phyloP scores from a whole-genome alignment of 2,113 vertebrate species.

The Spea multiplicata region DNA sequence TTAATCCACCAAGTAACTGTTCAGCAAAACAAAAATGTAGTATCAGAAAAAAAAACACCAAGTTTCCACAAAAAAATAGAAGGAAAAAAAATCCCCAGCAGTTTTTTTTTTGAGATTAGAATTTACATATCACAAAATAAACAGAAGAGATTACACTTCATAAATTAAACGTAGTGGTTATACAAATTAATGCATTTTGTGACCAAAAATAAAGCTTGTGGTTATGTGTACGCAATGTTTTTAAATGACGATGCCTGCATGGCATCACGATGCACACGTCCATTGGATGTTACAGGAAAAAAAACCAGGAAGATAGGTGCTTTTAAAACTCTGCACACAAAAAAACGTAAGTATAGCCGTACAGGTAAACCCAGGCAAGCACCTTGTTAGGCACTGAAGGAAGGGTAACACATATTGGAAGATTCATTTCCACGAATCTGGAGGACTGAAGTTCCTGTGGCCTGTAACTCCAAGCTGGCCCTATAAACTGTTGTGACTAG shows the following conservation, averaged over 20 bases:
- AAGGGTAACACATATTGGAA: conserved; percentile 28
- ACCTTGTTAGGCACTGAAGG: conserved; percentile 31
- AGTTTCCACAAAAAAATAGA: background rate
- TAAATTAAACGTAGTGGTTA: conserved; percentile 42
- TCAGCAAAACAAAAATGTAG: conserved; percentile 20
- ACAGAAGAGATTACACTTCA: background rate
- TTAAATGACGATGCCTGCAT: background rate
- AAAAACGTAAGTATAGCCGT: background rate
- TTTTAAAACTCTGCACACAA: background rate
- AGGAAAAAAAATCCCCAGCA: conserved; percentile 8
- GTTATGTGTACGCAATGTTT: conserved; percentile 4
- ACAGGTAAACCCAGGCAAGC: background rate
- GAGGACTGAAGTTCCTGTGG: background rate
- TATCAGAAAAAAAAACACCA: background rate
- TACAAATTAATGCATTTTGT: conserved; percentile 32
- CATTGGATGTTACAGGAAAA: conserved; percentile 14
- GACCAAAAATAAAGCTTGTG: conserved; percentile 14
- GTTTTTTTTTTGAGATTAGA: conserved; percentile 31
- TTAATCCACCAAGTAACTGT: background rate
- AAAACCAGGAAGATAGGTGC: conserved; percentile 30
- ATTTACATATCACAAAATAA: background rate
- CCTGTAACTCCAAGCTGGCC: background rate
- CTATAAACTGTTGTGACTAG: too few species aligned
- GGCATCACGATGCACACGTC: conserved; percentile 22
- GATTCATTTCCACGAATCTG: background rate